Percentiles rank a stretch among this genome's conserved stretches.
Evolutionary conservation across 2,888 invertebrate genomes (phyloP).

Genomic region (Lysandra coridon): DNA sequence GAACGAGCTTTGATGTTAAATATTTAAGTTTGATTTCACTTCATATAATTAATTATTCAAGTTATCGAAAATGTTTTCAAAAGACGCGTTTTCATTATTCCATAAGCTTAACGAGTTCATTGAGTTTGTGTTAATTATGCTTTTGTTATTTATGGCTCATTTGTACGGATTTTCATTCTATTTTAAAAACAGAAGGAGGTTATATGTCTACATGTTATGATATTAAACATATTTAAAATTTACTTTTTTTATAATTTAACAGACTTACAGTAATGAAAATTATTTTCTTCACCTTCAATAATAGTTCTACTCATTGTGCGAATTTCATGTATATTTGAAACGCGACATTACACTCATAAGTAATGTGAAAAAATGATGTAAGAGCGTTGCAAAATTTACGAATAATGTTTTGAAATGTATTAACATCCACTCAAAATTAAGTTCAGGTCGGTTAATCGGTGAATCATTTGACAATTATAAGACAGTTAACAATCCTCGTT

Average conservation of each 20-base stretch:
- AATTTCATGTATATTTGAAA: no score
- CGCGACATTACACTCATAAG: no score
- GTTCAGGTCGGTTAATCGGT: not conserved
- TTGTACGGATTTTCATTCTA: not conserved
- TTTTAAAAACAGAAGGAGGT: not conserved
- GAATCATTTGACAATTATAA: constrained; percentile 18
- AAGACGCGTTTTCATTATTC: not conserved
- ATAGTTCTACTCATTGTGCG: no score
- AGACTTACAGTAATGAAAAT: no score
- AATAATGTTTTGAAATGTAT: not conserved
- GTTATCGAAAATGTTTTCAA: constrained; percentile 19
- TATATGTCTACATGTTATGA: not conserved
- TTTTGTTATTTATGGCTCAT: not conserved
- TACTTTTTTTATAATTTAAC: no score
- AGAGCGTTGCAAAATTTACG: no score
- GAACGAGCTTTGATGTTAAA: constrained; percentile 18
- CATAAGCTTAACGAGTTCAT: not conserved
- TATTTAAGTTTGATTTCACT: constrained; percentile 15
- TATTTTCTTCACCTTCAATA: no score
- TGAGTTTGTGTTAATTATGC: not conserved
- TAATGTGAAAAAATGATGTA: not conserved
- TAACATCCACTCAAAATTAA: not conserved
- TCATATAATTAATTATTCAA: constrained; percentile 19
- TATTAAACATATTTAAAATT: no score
- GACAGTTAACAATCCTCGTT: constrained; percentile 19